phyloP scores from a whole-genome alignment of 2,113 vertebrate species.

The Pedetes capensis region DNA sequence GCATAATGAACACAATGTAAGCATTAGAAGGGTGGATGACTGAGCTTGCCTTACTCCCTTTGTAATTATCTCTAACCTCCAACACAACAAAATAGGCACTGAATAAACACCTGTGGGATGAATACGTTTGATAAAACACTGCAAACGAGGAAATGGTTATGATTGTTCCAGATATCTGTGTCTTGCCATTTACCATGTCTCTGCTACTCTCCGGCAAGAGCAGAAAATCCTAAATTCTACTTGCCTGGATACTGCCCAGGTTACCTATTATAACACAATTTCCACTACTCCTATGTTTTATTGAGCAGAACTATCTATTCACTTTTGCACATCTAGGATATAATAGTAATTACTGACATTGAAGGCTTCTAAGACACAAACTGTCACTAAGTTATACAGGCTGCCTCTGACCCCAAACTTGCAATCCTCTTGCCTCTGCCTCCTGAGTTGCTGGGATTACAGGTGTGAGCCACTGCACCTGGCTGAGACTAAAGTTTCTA shows the following conservation, averaged over 20 bases:
- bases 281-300: not conserved
- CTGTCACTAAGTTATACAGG: too few relatives aligned
- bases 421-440: too few relatives aligned
- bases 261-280: not conserved
- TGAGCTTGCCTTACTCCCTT: not conserved
- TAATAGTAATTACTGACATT: not conserved
- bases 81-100: not conserved
- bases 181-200: not conserved
- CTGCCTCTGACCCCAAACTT: too few relatives aligned
- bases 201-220: not conserved
- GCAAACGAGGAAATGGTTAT: conserved; percentile 24
- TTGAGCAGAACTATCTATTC: not conserved
- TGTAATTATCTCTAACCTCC: not conserved
- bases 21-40: not conserved
- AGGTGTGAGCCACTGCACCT: too few relatives aligned
- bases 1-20: not conserved
- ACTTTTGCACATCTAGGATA: not conserved
- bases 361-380: not conserved
- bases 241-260: not conserved
- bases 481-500: too few relatives aligned
- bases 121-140: not conserved
- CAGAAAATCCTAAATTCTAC: conserved; percentile 1
- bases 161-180: not conserved
- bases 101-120: not conserved
- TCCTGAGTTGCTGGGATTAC: too few relatives aligned